Evolutionary conservation across 2,113 vertebrate genomes (phyloP).

Genomic region (Megatriorchis doriae): DNA sequence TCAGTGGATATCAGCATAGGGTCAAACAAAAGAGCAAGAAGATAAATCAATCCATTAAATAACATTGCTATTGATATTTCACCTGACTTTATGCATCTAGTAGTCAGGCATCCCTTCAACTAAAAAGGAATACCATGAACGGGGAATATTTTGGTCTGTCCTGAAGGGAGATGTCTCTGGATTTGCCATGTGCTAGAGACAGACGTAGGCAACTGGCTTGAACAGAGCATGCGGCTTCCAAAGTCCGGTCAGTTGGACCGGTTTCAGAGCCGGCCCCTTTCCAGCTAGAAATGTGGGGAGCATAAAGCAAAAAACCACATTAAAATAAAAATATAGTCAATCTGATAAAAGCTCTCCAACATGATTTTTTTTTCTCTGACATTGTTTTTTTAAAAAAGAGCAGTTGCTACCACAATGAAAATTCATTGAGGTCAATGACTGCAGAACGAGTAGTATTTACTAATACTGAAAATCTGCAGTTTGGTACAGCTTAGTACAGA

Average conservation of each 20-base stretch:
- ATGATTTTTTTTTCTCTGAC: neutral
- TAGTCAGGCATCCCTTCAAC: neutral
- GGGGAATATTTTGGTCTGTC: neutral
- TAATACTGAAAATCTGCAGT: neutral
- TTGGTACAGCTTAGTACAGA: neutral
- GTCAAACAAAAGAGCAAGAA: neutral
- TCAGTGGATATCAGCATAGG: neutral
- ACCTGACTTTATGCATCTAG: neutral
- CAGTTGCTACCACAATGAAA: neutral
- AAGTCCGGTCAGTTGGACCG: neutral
- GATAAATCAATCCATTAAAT: neutral
- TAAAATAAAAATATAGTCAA: neutral
- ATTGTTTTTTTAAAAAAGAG: neutral
- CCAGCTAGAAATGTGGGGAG: neutral
- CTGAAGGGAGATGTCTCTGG: neutral
- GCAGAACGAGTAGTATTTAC: neutral
- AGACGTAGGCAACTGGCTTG: neutral
- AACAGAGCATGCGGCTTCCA: neutral
- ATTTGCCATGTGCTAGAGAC: neutral
- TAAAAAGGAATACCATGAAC: neutral
- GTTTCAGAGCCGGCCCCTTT: neutral
- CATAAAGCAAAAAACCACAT: neutral
- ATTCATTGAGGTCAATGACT: neutral
- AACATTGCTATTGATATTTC: neutral
- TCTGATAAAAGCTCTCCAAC: neutral